Evolutionary conservation across 2,888 invertebrate genomes (phyloP).

Genomic region (Rhopalosiphum nymphaeae): DNA sequence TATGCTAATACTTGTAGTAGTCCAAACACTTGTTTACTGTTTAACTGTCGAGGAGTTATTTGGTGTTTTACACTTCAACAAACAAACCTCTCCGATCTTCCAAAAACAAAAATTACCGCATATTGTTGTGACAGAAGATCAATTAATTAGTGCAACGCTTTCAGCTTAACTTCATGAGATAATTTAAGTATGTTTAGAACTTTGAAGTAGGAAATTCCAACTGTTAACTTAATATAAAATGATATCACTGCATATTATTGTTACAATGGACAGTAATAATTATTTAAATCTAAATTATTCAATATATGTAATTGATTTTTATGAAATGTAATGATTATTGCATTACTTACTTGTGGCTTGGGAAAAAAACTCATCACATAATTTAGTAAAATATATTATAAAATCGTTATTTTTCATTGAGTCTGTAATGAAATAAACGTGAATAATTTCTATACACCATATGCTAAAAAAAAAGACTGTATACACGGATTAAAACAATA

Average conservation of each 20-base stretch:
- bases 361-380: not conserved
- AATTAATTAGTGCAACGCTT: not conserved
- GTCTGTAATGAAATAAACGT: not conserved
- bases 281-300: not conserved
- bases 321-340: not conserved
- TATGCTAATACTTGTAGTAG: not conserved
- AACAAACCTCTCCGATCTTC: not conserved
- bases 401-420: not conserved
- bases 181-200: not conserved
- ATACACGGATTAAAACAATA: not conserved
- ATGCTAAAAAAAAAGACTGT: not conserved
- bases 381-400: not conserved
- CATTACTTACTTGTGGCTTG: not conserved
- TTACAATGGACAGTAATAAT: not conserved
- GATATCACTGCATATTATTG: not conserved
- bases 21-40: not conserved
- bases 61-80: not conserved
- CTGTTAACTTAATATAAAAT: not conserved
- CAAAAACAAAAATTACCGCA: not conserved
- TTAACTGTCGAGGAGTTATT: not conserved
- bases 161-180: not conserved
- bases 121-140: not conserved
- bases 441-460: not conserved
- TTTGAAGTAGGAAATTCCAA: not conserved
- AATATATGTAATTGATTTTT: not conserved